These are phyloP conservation scores for Cydia pomonella DNA, from an alignment of 1,140 invertebrate genomes.

Conservation along the genomic window DNA sequence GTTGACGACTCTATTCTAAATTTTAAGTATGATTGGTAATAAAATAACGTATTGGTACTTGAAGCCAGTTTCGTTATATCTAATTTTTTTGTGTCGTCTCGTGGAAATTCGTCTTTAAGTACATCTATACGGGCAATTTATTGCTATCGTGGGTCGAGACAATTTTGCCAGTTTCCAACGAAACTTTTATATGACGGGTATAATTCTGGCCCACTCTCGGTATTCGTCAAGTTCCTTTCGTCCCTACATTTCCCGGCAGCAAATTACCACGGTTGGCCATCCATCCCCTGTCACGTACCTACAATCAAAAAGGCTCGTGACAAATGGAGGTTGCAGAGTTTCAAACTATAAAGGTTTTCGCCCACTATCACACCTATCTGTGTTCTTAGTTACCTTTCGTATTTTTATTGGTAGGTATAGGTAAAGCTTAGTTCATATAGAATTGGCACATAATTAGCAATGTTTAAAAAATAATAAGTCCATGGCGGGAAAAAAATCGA, in stretches of 20 bases:
- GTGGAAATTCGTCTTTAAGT: background rate
- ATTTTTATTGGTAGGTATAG: background rate
- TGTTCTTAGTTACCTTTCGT: background rate
- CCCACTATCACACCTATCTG: constrained; percentile 5
- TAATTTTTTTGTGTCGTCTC: background rate
- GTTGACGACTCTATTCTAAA: no score
- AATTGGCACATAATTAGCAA: no score
- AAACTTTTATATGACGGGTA: background rate
- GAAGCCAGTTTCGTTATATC: background rate
- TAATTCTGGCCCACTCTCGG: background rate
- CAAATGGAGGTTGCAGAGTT: background rate
- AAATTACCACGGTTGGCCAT: constrained; percentile 4
- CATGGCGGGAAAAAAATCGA: no score
- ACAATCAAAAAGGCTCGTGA: background rate
- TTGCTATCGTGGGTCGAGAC: background rate
- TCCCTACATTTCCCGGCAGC: background rate
- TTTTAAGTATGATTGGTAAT: no score
- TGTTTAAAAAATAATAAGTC: no score
- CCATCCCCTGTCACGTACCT: background rate
- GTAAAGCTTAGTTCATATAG: no score
- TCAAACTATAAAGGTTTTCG: background rate
- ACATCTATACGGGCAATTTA: background rate
- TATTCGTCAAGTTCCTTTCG: background rate
- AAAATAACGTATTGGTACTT: no score
- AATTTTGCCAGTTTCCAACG: constrained; percentile 7